A percentile compares a stretch with the other conserved stretches of the same genome.
Evolutionary conservation across 2,113 vertebrate species (phyloP).

Genomic region (Narcine bancroftii): DNA sequence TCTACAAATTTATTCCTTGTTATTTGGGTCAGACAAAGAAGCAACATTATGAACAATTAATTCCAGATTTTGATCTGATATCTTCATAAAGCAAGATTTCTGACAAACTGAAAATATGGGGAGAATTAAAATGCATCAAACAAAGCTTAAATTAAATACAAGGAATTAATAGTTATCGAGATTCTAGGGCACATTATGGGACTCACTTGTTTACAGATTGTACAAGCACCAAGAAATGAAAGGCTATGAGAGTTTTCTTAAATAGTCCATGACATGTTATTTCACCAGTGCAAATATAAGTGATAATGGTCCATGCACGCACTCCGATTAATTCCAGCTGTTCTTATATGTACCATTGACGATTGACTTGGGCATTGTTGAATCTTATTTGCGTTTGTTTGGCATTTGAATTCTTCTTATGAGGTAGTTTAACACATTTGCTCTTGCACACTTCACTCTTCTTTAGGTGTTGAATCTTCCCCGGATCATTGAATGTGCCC

Average conservation of each 20-base stretch:
- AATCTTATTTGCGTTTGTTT: no score
- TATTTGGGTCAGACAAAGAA: constrained; percentile 30
- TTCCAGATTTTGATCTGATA: constrained; percentile 32
- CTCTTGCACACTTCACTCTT: no score
- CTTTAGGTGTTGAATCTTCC: no score
- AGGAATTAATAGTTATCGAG: not conserved
- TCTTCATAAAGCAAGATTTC: constrained; percentile 12
- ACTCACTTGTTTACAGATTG: not conserved
- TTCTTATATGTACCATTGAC: not conserved
- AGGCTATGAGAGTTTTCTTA: not conserved
- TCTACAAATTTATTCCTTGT: constrained; percentile 35
- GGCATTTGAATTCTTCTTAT: no score
- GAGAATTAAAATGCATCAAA: not conserved
- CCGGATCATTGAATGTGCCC: no score
- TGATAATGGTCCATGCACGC: not conserved
- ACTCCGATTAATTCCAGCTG: not conserved
- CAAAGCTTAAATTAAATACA: not conserved
- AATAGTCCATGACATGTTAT: not conserved
- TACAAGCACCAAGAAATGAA: not conserved
- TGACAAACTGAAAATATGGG: not conserved
- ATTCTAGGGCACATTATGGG: not conserved
- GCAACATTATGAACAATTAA: constrained; percentile 28
- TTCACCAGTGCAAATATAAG: not conserved
- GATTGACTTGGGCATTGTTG: not conserved
- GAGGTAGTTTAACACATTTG: no score